Conservation (phyloP, 2,888 invertebrate genomes). For the Pinctada fucata region DNA sequence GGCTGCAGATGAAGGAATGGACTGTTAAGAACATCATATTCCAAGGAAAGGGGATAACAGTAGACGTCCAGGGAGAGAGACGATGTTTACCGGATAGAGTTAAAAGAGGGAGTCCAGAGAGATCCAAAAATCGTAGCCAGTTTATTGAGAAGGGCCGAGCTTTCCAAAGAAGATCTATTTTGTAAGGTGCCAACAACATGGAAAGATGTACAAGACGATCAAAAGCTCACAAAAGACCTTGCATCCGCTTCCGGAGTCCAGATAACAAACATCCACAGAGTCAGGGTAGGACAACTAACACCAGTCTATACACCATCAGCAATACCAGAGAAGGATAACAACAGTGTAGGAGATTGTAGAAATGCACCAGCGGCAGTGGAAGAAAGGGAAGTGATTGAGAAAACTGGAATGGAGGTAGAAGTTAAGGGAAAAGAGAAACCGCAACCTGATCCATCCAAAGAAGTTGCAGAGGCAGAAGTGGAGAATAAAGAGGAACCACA, state of each 20-base stretch:
- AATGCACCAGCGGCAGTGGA: too few species aligned
- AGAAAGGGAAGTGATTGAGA: too few species aligned
- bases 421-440: too few species aligned
- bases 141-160: background rate
- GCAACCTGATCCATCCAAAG: too few species aligned
- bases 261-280: too few species aligned
- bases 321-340: too few species aligned
- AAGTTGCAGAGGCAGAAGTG: too few species aligned
- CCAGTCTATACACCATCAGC: too few species aligned
- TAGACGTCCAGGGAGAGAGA: background rate
- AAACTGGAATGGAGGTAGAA: too few species aligned
- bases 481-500: too few species aligned
- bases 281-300: too few species aligned
- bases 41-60: background rate
- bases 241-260: background rate
- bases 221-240: background rate
- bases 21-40: background rate
- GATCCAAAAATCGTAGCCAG: background rate
- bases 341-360: too few species aligned
- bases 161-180: background rate
- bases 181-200: background rate
- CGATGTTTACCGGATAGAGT: background rate
- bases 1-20: background rate
- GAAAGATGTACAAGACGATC: background rate
- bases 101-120: background rate